Evolutionary conservation across 2,888 invertebrate genomes (phyloP), one percentile per base, ranked within the genome.

Genomic region (Crepidodera aurea): DNA sequence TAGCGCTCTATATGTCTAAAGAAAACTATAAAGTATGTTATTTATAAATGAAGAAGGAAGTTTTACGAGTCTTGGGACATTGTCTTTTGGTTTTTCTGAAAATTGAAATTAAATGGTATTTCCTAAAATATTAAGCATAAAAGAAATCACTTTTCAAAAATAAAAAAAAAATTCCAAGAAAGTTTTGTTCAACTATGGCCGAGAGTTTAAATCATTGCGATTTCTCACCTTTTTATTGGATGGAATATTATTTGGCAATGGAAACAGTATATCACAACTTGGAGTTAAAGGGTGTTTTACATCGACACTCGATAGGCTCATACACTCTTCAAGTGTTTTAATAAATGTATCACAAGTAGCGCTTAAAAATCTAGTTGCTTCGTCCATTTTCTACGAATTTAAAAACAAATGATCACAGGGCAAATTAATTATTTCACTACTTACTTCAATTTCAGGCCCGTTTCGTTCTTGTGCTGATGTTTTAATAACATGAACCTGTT

Each of bases 341-440:
- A 92, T 91, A 79, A 93, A 92, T 27, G 91, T 91, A 82, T 93
- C 92, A 84, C 92, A 93, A 53, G 92, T 93, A 39, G 89, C 90
- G 63, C 88, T 87, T 32, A 93, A 81, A 67, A 92, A 83, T 75
- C 87, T 87, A 7, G 91, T 88, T 2, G 89, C 88, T 79, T 92
- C 91, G 74, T 88, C 86, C 75, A 90, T 84, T 84, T 86, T 87
- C 88, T 90, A 82, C n/a, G n/a, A n/a, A n/a, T n/a, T n/a, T 42
- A 85, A 84, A 66, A 66, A 66, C 62, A 57, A 1, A 15, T 16
- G 8, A 46, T 16, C 12, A n/a, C n/a, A 8, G 10, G 7, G 1
- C 7, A n/a, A 16, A 46, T 22, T 25, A 48, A 40, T 15, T 40
- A 16, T 40, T 15, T 34, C 10, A 3, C 12, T n/a, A 46, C 46